phyloP scores from a whole-genome alignment of 2,888 invertebrate genomes.

The Dryadula phaetusa region DNA sequence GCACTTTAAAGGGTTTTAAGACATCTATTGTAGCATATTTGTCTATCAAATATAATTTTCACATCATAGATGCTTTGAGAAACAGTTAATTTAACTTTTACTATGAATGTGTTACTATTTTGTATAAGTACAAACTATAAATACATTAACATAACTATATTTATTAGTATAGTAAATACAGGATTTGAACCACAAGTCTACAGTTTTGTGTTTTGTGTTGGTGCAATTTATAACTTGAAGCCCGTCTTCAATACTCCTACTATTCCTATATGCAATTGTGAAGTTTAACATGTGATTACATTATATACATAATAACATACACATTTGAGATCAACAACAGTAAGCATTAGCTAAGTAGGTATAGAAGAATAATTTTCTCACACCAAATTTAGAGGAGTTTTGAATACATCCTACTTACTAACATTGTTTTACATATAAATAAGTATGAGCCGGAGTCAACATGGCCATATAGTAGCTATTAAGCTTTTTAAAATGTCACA shows the following conservation, averaged over 20 bases:
- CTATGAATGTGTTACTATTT: constrained; percentile 34
- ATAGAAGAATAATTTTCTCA: constrained; percentile 44
- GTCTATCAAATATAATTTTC: not conserved
- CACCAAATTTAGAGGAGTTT: constrained; percentile 45
- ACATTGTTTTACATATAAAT: constrained; percentile 36
- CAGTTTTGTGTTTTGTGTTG: constrained; percentile 77
- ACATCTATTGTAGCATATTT: constrained; percentile 20
- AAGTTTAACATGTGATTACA: constrained; percentile 82
- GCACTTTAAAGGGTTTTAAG: constrained; percentile 21
- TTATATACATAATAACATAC: constrained; percentile 81
- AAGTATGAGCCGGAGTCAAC: constrained; percentile 23
- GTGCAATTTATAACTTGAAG: constrained; percentile 79
- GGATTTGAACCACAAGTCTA: constrained; percentile 76
- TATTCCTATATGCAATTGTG: constrained; percentile 72
- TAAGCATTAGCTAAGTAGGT: constrained; percentile 74
- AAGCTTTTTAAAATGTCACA: constrained; percentile 20
- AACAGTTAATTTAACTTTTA: not conserved
- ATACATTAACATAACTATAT: constrained; percentile 55
- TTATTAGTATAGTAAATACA: constrained; percentile 73
- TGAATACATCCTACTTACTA: constrained; percentile 43
- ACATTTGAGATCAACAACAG: constrained; percentile 81
- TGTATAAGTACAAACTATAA: constrained; percentile 43
- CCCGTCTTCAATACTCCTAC: constrained; percentile 60
- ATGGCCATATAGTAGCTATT: constrained; percentile 10
- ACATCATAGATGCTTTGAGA: not conserved